Percentiles rank a stretch among this genome's conserved stretches.
phyloP scores from a whole-genome alignment of 2,888 invertebrate genomes.

The Calliphora vomitoria region DNA sequence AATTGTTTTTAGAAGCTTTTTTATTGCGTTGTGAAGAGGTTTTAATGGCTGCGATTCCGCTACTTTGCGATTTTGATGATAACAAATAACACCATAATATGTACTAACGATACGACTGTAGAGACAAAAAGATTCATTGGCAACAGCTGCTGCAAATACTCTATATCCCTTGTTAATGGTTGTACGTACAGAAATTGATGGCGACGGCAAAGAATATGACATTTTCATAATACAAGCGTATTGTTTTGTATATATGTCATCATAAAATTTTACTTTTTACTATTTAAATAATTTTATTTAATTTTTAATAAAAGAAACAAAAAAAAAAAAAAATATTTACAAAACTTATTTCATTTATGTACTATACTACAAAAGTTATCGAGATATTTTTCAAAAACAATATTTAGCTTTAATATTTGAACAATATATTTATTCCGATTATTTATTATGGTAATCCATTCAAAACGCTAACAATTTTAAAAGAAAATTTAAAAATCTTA shows the following conservation, averaged over 20 bases:
- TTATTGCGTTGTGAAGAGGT: slow-evolving; percentile 73
- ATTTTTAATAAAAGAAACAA: background rate
- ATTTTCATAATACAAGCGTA: background rate
- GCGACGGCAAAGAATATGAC: slow-evolving; percentile 15
- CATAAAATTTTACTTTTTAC: slow-evolving; percentile 15
- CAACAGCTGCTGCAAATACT: slow-evolving; percentile 58
- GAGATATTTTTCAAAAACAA: no score
- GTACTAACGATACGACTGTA: slow-evolving; percentile 34
- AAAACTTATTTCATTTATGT: background rate
- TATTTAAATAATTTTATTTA: slow-evolving; percentile 6
- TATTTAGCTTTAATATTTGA: no score
- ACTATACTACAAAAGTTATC: no score
- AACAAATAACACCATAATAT: slow-evolving; percentile 66
- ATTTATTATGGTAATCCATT: no score
- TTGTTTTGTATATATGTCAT: background rate
- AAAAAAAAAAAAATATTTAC: background rate
- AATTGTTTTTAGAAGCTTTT: slow-evolving; percentile 73
- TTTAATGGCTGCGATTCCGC: slow-evolving; percentile 73
- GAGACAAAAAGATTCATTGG: slow-evolving; percentile 52
- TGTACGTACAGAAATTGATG: slow-evolving; percentile 12
- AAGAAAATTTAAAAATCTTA: no score
- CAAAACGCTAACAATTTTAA: no score
- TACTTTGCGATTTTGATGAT: slow-evolving; percentile 65
- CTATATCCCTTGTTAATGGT: slow-evolving; percentile 11
- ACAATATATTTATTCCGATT: no score